Conservation (phyloP, 1,140 invertebrate species). For the Trinorchestia longiramus region DNA sequence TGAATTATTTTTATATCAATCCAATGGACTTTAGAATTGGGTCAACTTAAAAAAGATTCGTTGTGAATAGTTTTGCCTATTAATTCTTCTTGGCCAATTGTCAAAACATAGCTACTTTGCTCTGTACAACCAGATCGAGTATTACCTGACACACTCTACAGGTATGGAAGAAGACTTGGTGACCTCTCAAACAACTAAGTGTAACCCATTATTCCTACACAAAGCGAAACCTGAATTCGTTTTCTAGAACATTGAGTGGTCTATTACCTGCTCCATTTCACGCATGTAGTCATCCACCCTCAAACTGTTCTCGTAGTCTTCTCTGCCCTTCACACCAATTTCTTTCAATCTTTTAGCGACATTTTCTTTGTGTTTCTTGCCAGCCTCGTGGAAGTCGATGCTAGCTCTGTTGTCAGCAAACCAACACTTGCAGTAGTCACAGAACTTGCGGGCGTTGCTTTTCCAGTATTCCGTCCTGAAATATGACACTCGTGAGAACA, state of each 20-base stretch:
- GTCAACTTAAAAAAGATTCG: too few species aligned
- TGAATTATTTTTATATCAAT: too few species aligned
- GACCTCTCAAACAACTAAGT: too few species aligned
- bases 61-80: too few species aligned
- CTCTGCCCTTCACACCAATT: slow-evolving; percentile 86
- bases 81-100: too few species aligned
- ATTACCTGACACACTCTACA: too few species aligned
- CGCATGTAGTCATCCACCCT: slow-evolving; percentile 85
- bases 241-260: not conserved
- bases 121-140: too few species aligned
- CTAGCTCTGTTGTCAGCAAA: slow-evolving; percentile 97
- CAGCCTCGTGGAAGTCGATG: slow-evolving; percentile 94
- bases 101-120: too few species aligned
- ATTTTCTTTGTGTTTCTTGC: slow-evolving; percentile 93
- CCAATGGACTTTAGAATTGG: too few species aligned
- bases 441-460: slow-evolving; percentile 93
- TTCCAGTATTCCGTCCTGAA: slow-evolving; percentile 94
- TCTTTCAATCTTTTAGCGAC: slow-evolving; percentile 87
- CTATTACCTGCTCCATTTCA: slow-evolving; percentile 85
- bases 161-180: too few species aligned
- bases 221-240: not conserved
- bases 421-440: slow-evolving; percentile 98
- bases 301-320: slow-evolving; percentile 79
- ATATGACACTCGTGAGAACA: not conserved
- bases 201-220: too few species aligned